Evolutionary conservation across 2,797 vertebrate species (phyloP), one percentile per base, ranked within the genome.

Genomic region (Onychomys arenicola): DNA sequence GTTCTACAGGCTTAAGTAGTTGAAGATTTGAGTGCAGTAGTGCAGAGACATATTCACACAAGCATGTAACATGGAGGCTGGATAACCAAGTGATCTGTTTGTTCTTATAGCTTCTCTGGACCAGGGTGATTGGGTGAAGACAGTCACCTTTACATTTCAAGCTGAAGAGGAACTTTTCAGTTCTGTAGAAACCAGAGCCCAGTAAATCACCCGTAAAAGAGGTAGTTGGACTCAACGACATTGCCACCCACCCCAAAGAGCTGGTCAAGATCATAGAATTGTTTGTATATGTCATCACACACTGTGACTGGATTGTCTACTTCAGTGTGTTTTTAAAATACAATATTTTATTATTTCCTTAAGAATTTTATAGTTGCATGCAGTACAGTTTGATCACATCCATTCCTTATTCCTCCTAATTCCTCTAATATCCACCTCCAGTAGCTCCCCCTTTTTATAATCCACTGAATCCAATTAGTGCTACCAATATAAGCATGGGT

Each of bases 21-120:
- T 99, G 7, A 99, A 99, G 98, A 99, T 99, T 98, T 99, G 99
- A 0, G 99, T 99, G 99, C 99, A 99, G 98, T 99, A 99, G 96
- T 99, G 98, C 96, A 0, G 99, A 99, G 98, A 99, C 99, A 0
- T 99, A 99, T 83, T 99, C 99, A 91, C 99, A 99, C 96, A 99
- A 98, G 81, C 99, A 99, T 98, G 99, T 99, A 0, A 99, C 99
- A 0, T 99, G 99, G 98, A 99, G 99, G 40, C 99, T 99, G 0
- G 99, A 99, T 0, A 99, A 99, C 96, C 99, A 99, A 2, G 99
- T 99, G 98, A 99, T 99, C 98, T 99, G 99, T 5, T 99, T 98
- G 32, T 99, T 99, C 98, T 99, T 99, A 0, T 99, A 99, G 97
- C 99, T 99, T 10, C 99, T 99, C 9, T 99, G 98, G 95, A 99